Conservation (phyloP, 2,797 vertebrate species). For the Enteromius fasciolatus region DNA sequence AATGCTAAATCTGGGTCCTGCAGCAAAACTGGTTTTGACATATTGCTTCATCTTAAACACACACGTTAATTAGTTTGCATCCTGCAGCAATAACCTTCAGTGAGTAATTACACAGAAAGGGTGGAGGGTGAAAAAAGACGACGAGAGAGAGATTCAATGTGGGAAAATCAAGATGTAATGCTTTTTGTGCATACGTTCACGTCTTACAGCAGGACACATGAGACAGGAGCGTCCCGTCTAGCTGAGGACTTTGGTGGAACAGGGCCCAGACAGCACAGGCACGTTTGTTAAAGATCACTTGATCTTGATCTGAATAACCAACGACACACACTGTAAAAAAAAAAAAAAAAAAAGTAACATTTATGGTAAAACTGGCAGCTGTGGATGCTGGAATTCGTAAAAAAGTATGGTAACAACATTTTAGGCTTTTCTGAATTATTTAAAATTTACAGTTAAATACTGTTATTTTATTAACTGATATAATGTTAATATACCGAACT, state of each 20-base stretch:
- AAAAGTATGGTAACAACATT: no score
- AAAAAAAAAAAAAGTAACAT: no score
- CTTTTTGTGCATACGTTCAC: not conserved
- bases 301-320: no score
- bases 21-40: not conserved
- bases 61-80: conserved; percentile 1
- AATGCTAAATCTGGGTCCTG: conserved; percentile 5
- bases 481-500: no score
- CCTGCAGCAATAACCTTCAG: conserved; percentile 20
- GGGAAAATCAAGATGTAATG: conserved; percentile 2
- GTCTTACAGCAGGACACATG: not conserved
- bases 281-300: no score
- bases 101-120: not conserved
- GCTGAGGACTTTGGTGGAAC: not conserved
- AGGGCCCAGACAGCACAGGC: conserved; percentile 17
- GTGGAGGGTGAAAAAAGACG: conserved; percentile 9
- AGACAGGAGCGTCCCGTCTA: not conserved
- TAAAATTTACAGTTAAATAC: no score
- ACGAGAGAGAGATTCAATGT: conserved; percentile 11
- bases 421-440: no score
- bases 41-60: not conserved
- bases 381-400: no score
- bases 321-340: no score
- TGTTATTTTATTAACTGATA: no score
- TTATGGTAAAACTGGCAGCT: no score